Evolutionary conservation across 2,888 invertebrate species (phyloP).

Genomic region (Philopedon plagiatum): DNA sequence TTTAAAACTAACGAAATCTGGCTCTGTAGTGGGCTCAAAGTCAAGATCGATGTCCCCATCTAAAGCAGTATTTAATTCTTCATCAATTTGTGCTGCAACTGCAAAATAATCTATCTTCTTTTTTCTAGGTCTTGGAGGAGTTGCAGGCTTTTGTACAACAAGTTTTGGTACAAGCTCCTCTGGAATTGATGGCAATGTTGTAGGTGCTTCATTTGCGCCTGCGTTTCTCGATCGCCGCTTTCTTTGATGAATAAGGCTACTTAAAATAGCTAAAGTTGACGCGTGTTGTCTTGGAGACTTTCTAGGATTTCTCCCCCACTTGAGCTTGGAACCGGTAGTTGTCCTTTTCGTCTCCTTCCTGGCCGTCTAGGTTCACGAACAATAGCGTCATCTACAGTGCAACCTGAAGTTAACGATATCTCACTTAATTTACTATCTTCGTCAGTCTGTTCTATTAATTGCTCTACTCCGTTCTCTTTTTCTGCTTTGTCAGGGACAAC

Average conservation of each 20-base stretch:
- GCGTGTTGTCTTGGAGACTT: conserved; percentile 92
- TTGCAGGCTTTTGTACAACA: conserved; percentile 56
- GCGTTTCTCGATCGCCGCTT: conserved; percentile 65
- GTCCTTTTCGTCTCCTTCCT: conserved; percentile 40
- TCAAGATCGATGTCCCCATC: conserved; percentile 52
- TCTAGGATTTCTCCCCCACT: conserved; percentile 75
- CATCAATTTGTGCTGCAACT: conserved; percentile 68
- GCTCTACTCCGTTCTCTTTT: conserved; percentile 13
- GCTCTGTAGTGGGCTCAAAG: conserved; percentile 60
- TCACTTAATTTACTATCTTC: conserved; percentile 46
- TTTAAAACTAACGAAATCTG: conserved; percentile 64
- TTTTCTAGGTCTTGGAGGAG: conserved; percentile 65
- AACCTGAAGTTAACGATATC: conserved; percentile 24
- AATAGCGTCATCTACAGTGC: conserved; percentile 15
- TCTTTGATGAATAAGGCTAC: conserved; percentile 75
- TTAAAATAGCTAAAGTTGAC: conserved; percentile 87
- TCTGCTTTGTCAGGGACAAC: conserved; percentile 51
- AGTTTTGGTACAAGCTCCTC: conserved; percentile 57
- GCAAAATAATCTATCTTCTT: conserved; percentile 61
- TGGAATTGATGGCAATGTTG: conserved; percentile 56
- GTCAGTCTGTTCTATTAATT: conserved; percentile 25
- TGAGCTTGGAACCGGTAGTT: conserved; percentile 41
- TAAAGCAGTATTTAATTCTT: conserved; percentile 64
- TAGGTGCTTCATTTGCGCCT: not conserved
- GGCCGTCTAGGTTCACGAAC: conserved; percentile 14